Evolutionary conservation across 2,113 vertebrate species (phyloP), one percentile per base, ranked within the genome.

Genomic region (Bubo scandiacus): DNA sequence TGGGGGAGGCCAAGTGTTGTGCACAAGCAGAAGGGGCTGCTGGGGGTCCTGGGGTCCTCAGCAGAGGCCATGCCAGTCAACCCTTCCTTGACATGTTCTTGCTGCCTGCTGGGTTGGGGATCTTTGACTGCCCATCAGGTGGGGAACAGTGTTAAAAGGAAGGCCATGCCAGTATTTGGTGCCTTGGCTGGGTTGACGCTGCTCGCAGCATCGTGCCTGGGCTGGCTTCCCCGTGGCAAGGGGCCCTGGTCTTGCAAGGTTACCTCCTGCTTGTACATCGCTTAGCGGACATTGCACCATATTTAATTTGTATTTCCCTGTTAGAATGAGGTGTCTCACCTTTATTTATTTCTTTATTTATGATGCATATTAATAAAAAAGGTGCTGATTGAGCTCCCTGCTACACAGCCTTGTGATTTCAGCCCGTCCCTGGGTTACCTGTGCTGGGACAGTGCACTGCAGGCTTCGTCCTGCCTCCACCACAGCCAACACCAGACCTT

Each of bases 261-360:
- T 95, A 92, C 94, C 92, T 96, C 95, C 95, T 96, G 96, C 94
- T 96, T 96, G 96, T 97, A 97, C 86, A 98, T 97, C 0, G 97
- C 96, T 97, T 96, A 66, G 94, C 79, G 0, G 96, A 91, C 6
- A 11, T 89, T 87, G 96, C 96, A 79, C 93, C 97, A 7, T 95
- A 91, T 96, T 96, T 97, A 91, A 94, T 96, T 97, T 97, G 94
- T 96, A 96, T 90, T 97, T 96, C 89, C 95, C 95, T 5, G 6
- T 90, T 95, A 97, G 96, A 94, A 96, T 61, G 4, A 96, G 92
- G 90, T 95, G 96, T 97, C 91, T 97, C 13, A 43, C 94, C 95
- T 98, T 97, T 98, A 98, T 98, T 97, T 98, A 98, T 98, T 98
- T 98, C 98, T 98, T 98, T 98, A 98, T 98, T 98, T 98, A 98